Base-by-base conservation (phyloP, 2,113 vertebrate species). In the Vimba vimba region DNA sequence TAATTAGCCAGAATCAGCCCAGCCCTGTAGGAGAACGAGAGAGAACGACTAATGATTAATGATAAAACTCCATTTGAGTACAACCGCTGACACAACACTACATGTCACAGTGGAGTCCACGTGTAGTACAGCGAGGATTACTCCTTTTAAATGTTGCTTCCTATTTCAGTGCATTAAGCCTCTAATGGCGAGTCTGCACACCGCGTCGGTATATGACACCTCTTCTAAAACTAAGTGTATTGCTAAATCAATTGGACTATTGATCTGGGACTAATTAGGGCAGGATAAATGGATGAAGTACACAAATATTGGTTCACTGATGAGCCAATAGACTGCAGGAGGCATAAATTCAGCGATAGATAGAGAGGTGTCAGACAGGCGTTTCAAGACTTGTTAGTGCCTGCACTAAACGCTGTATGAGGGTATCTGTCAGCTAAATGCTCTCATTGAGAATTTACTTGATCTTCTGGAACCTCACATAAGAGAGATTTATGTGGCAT, bases 211-310 rank as follows among this genome's bases (percentile, higher is more conserved):
- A 91, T 92, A 92, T 93, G 91, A 93, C 91, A 91, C 90, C 87
- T 91, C 87, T 83, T 86, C 88, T 88, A 89, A 91, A 92, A 93
- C 91, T 27, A 73, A 86, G 90, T 90, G 90, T 89, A 91, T 88
- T 91, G 90, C 91, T 94, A 94, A 95, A 95, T 95, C 94, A 94
- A 95, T 95, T 92, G 93, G 85, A 62, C 89, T 94, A 95, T 95
- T 94, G 94, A 95, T 95, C 93, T 91, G 91, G 89, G 91, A 93
- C 94, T 94, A 95, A 95, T 95, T 95, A 94, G 92, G 84, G 85
- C 78, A 93, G 94, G 95, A 95, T 94, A 93, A 95, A 95, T 93
- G 91, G 91, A 92, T 91, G 86, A 88, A 90, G 92, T 93, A 92
- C 87, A 94, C 92, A 95, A 93, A 95, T 94, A 93, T 91, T 89